These are phyloP conservation scores for Oscheius sp. DNA, from an alignment of 2,888 invertebrate species.

Conservation along the genomic window DNA sequence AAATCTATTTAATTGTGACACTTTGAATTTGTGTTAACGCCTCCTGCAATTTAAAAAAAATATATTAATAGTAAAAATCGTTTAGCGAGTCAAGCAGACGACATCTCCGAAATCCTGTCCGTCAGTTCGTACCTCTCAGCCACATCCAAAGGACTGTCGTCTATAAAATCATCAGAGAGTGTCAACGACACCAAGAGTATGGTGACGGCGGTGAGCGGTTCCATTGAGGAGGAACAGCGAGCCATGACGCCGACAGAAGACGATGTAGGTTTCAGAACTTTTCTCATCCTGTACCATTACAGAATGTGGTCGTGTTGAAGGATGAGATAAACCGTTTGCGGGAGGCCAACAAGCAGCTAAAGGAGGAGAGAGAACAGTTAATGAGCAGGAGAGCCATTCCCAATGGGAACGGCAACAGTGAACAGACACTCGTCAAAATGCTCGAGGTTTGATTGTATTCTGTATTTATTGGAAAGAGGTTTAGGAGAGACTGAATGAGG, in stretches of 20 bases:
- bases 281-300: not conserved
- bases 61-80: not conserved
- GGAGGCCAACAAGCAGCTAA: constrained; percentile 62
- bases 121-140: constrained; percentile 70
- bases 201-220: constrained; percentile 59
- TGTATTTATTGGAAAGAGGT: constrained; percentile 10
- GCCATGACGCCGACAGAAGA: constrained; percentile 69
- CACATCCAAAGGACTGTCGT: constrained; percentile 68
- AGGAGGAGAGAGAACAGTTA: constrained; percentile 41
- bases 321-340: constrained; percentile 77
- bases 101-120: constrained; percentile 54
- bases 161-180: constrained; percentile 68
- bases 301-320: constrained; percentile 75
- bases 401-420: constrained; percentile 15
- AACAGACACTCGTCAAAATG: constrained; percentile 42
- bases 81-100: constrained; percentile 22
- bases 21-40: too few species aligned
- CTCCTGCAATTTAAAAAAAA: too few species aligned
- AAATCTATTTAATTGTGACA: too few species aligned
- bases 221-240: constrained; percentile 63
- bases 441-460: constrained; percentile 39
- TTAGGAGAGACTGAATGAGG: constrained; percentile 61
- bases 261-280: constrained; percentile 44
- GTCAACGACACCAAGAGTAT: constrained; percentile 58
- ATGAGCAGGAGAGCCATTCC: not conserved